Conservation (phyloP, 2,888 invertebrate genomes). For the Nesidiocoris tenuis region DNA sequence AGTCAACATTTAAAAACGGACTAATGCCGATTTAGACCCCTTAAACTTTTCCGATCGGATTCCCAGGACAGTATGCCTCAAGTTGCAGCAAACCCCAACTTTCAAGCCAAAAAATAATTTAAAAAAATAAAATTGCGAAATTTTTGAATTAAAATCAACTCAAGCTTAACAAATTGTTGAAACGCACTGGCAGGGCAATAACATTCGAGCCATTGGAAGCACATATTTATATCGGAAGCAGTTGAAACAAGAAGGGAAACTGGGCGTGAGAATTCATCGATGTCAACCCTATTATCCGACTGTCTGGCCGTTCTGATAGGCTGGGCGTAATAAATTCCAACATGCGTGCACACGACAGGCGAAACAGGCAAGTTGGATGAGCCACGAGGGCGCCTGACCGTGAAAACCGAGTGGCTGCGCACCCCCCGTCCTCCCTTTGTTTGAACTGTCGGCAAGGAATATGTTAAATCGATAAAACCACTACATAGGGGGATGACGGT, state of each 20-base stretch:
- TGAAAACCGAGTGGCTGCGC: slow-evolving; percentile 12
- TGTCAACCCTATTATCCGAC: background rate
- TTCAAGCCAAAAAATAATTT: too few relatives aligned
- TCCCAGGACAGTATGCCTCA: too few relatives aligned
- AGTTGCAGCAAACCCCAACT: too few relatives aligned
- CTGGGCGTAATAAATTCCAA: slow-evolving; percentile 24
- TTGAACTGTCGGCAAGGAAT: slow-evolving; percentile 24
- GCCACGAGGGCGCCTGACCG: slow-evolving; percentile 14
- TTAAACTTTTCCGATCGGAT: too few relatives aligned
- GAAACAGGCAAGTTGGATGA: background rate
- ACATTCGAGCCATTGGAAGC: too few relatives aligned
- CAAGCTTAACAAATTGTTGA: too few relatives aligned
- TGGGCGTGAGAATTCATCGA: background rate
- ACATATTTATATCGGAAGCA: too few relatives aligned
- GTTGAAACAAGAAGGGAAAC: background rate
- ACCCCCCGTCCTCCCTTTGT: background rate
- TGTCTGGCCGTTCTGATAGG: slow-evolving; percentile 9
- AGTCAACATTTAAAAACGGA: too few relatives aligned
- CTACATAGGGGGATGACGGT: background rate
- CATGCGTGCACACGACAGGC: slow-evolving; percentile 30
- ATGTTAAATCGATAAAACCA: slow-evolving; percentile 21
- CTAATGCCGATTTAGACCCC: too few relatives aligned
- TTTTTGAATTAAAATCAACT: too few relatives aligned
- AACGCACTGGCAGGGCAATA: too few relatives aligned
- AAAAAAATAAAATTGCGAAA: too few relatives aligned